A percentile compares a stretch with the other conserved stretches of the same genome.
Evolutionary conservation across 2,113 vertebrate species (phyloP).

Genomic region (Ibidorhyncha struthersii): DNA sequence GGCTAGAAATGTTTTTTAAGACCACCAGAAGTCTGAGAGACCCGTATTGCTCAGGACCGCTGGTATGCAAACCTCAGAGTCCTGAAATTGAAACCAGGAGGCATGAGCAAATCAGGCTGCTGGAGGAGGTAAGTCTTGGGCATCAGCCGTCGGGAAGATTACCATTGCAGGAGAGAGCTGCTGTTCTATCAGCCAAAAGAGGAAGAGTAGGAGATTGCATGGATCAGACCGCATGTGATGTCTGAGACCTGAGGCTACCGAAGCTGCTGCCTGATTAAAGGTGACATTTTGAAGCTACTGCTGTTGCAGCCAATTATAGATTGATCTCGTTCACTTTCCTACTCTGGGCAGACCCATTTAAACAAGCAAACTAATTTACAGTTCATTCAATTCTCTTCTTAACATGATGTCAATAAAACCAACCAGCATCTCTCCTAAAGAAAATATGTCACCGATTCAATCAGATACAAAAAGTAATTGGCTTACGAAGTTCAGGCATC

Average conservation of each 20-base stretch:
- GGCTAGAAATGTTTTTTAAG: too few relatives aligned
- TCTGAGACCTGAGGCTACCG: neutral
- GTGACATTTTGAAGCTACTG: neutral
- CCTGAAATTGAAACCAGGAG: too few relatives aligned
- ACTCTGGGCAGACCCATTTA: neutral
- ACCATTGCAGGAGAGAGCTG: neutral
- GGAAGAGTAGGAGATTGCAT: neutral
- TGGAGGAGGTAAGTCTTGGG: too few relatives aligned
- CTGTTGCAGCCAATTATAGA: neutral
- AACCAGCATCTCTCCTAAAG: neutral
- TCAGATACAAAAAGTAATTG: too few relatives aligned
- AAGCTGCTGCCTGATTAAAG: neutral
- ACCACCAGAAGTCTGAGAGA: too few relatives aligned
- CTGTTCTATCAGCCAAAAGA: neutral
- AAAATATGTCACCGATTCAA: too few relatives aligned
- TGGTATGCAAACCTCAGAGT: too few relatives aligned
- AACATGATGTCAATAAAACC: neutral
- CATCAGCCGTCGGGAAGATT: too few relatives aligned
- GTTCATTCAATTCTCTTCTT: neutral
- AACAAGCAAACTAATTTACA: neutral
- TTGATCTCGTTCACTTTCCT: neutral
- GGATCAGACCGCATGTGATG: neutral
- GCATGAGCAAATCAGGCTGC: too few relatives aligned
- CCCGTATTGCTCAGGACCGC: too few relatives aligned
- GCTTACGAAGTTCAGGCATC: too few relatives aligned